A percentile compares a stretch with the other conserved stretches of the same genome.
phyloP scores from a whole-genome alignment of 2,113 vertebrate genomes.

The Mormyrus lacerda region DNA sequence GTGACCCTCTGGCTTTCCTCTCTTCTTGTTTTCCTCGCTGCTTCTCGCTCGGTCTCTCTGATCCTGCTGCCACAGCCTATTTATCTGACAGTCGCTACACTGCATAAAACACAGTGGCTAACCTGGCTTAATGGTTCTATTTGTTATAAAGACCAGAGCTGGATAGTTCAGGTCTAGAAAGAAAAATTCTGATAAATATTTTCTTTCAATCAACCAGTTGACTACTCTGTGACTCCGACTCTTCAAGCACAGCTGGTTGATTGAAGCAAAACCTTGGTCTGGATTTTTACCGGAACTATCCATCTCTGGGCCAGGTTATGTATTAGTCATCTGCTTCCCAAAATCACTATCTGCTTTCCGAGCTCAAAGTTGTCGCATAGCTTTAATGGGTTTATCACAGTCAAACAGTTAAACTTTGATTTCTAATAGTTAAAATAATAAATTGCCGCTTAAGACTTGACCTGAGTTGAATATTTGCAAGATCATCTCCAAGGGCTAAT shows the following conservation, averaged over 20 bases:
- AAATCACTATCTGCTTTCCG: not conserved
- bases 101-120: not conserved
- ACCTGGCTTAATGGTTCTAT: not conserved
- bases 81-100: not conserved
- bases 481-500: not conserved
- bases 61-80: not conserved
- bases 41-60: not conserved
- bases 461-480: not conserved
- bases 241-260: not conserved
- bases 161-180: not conserved
- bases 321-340: not conserved
- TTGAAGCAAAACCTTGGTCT: not conserved
- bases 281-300: not conserved
- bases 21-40: not conserved
- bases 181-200: not conserved
- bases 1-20: not conserved
- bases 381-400: not conserved
- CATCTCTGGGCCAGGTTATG: not conserved
- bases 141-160: not conserved
- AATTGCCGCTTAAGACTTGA: not conserved
- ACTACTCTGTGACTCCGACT: not conserved
- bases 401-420: not conserved
- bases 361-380: not conserved
- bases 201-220: not conserved
- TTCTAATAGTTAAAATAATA: not conserved